Evolutionary conservation across 1,140 invertebrate genomes (phyloP).

Genomic region (Paraescarpia echinospica): DNA sequence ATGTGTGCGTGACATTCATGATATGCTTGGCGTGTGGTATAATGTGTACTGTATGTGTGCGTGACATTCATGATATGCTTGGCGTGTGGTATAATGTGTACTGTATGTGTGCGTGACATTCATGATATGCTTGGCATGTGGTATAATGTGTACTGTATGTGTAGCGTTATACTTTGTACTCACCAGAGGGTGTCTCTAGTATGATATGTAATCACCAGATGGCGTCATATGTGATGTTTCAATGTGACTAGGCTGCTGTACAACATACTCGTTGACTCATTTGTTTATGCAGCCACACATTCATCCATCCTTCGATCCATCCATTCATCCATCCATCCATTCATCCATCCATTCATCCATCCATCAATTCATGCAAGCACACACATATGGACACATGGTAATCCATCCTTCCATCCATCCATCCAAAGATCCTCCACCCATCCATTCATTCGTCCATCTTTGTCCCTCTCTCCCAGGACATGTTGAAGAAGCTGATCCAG

Average conservation of each 20-base stretch:
- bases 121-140: no score
- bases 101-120: no score
- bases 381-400: not conserved
- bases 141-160: not conserved
- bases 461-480: constrained; percentile 63
- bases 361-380: not conserved
- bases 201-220: not conserved
- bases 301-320: not conserved
- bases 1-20: no score
- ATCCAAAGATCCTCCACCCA: not conserved
- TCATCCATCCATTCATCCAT: not conserved
- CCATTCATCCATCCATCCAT: not conserved
- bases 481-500: constrained; percentile 87
- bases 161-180: no score
- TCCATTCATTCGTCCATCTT: not conserved
- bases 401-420: not conserved
- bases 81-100: no score
- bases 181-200: no score
- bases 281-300: not conserved
- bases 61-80: no score
- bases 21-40: no score
- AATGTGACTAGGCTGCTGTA: no score
- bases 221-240: not conserved
- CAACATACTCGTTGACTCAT: no score
- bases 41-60: no score